Evolutionary conservation across 2,113 vertebrate genomes (phyloP).

Genomic region (Oryzias celebensis): DNA sequence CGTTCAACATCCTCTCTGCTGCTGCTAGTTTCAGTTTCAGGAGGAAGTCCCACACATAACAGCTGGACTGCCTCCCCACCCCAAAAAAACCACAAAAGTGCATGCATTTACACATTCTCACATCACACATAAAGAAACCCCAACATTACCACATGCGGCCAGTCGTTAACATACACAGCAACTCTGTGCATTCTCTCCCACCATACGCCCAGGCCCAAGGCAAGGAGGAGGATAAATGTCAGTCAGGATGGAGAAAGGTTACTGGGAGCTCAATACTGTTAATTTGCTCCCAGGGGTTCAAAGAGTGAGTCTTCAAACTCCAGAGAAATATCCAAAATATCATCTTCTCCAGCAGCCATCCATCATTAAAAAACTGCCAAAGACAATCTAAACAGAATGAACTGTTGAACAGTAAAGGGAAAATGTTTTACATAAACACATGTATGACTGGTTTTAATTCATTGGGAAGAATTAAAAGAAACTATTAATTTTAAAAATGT

Average conservation of each 20-base stretch:
- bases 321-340: conserved; percentile 56
- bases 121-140: conserved; percentile 29
- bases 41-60: conserved; percentile 25
- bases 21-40: conserved; percentile 41
- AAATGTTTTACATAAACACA: conserved; percentile 3
- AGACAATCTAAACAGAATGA: conserved; percentile 13
- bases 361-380: conserved; percentile 19
- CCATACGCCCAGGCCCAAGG: conserved; percentile 65
- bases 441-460: not conserved
- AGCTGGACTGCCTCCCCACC: conserved; percentile 41
- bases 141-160: conserved; percentile 32
- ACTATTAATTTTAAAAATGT: no score
- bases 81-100: conserved; percentile 4
- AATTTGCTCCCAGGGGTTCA: conserved; percentile 74
- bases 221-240: conserved; percentile 76
- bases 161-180: conserved; percentile 69
- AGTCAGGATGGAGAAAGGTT: conserved; percentile 74
- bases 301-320: conserved; percentile 46
- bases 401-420: not conserved
- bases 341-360: conserved; percentile 31
- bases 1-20: conserved; percentile 26
- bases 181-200: conserved; percentile 51
- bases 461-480: not conserved
- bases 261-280: conserved; percentile 65
- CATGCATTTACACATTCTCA: conserved; percentile 28